Evolutionary conservation across 1,140 invertebrate species (phyloP).

Genomic region (Venturia canescens): DNA sequence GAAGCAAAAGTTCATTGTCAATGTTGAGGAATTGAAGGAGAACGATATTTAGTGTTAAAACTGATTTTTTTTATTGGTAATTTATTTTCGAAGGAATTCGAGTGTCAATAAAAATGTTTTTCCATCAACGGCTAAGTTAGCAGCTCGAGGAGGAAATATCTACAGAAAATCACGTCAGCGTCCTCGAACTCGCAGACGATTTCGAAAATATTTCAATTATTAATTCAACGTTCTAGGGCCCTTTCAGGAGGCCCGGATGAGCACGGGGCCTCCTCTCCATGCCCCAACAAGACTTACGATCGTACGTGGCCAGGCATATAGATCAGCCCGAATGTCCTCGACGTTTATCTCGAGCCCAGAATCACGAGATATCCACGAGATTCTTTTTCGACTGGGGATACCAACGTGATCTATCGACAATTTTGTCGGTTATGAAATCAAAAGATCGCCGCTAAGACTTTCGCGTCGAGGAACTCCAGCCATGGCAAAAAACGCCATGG

Average conservation of each 20-base stretch:
- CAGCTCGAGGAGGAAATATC: too few species aligned
- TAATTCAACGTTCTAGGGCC: slow-evolving; percentile 53
- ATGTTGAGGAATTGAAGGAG: too few species aligned
- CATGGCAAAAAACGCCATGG: slow-evolving; percentile 9
- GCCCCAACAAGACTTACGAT: slow-evolving; percentile 21
- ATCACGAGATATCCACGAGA: slow-evolving; percentile 56
- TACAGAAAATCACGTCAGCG: too few species aligned
- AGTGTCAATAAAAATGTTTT: too few species aligned
- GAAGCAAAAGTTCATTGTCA: neutral
- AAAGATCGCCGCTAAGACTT: slow-evolving; percentile 51
- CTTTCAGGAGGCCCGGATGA: neutral
- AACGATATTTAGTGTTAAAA: too few species aligned
- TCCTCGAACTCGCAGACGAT: neutral
- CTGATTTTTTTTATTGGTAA: too few species aligned
- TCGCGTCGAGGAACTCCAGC: neutral
- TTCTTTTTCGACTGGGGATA: slow-evolving; percentile 48
- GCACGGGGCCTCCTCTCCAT: neutral
- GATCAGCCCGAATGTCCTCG: slow-evolving; percentile 41
- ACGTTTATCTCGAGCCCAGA: slow-evolving; percentile 36
- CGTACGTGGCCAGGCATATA: slow-evolving; percentile 45
- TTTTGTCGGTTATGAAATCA: slow-evolving; percentile 16
- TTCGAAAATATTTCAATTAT: slow-evolving; percentile 56
- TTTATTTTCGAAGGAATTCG: too few species aligned
- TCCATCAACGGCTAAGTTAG: too few species aligned
- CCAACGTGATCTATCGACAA: slow-evolving; percentile 58